Percentiles rank a stretch among this genome's conserved stretches.
Conservation (phyloP, 1,140 invertebrate genomes). For the Alviniconcha marisindica region DNA sequence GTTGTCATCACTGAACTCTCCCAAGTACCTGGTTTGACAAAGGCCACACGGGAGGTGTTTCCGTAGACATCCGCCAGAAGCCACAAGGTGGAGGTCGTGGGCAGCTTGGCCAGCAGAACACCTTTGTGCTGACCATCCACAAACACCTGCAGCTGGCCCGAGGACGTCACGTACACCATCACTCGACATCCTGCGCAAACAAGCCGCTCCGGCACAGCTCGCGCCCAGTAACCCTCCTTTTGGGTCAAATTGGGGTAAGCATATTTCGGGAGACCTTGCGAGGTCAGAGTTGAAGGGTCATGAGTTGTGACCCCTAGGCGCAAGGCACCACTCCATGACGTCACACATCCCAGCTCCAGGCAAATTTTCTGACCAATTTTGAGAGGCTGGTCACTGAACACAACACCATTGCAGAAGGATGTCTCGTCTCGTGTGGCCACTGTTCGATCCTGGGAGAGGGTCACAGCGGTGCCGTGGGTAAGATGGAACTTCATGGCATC, state of each 20-base stretch:
- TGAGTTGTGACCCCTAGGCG: constrained; percentile 73
- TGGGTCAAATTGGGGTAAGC: constrained; percentile 70
- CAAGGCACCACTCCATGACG: constrained; percentile 74
- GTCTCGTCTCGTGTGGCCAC: constrained; percentile 62
- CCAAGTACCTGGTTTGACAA: constrained; percentile 74
- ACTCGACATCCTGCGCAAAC: constrained; percentile 61
- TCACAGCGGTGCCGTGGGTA: constrained; percentile 65
- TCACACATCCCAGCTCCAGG: constrained; percentile 63
- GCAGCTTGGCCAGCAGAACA: constrained; percentile 68
- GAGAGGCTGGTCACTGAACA: constrained; percentile 73
- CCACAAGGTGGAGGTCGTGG: constrained; percentile 72
- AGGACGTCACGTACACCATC: constrained; percentile 70
- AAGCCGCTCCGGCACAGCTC: constrained; percentile 68
- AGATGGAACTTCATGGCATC: constrained; percentile 69
- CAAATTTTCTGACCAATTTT: constrained; percentile 67
- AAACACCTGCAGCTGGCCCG: constrained; percentile 74
- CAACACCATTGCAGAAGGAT: constrained; percentile 74
- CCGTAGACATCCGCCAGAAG: constrained; percentile 75
- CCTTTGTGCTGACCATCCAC: constrained; percentile 75
- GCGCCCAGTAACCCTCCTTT: constrained; percentile 73
- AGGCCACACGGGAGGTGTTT: constrained; percentile 70
- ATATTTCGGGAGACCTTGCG: constrained; percentile 68
- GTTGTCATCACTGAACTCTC: no score
- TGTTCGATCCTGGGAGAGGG: constrained; percentile 57
- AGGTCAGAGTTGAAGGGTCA: constrained; percentile 65